Percentiles rank a stretch among this genome's conserved stretches.
Evolutionary conservation across 2,888 invertebrate species (phyloP).

Genomic region (Amphiduros pacificus): DNA sequence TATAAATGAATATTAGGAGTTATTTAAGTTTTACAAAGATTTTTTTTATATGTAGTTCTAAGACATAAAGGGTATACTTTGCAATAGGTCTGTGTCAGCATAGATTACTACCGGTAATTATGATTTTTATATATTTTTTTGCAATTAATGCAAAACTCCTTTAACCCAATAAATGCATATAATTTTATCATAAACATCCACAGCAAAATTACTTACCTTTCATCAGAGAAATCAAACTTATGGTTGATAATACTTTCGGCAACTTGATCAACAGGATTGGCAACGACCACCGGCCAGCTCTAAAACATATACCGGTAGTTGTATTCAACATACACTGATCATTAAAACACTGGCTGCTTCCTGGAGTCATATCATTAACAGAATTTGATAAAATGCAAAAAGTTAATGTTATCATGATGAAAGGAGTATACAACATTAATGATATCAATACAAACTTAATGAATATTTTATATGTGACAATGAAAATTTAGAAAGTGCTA

Average conservation of each 20-base stretch:
- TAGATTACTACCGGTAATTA: background rate
- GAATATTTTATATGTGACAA: too few relatives aligned
- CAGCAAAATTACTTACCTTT: constrained; percentile 4
- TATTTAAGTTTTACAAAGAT: too few relatives aligned
- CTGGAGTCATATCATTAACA: too few relatives aligned
- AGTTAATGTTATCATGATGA: too few relatives aligned
- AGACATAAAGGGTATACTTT: too few relatives aligned
- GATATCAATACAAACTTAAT: too few relatives aligned
- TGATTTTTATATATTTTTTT: background rate
- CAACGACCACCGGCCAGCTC: background rate
- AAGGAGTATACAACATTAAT: too few relatives aligned
- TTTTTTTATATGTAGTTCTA: too few relatives aligned
- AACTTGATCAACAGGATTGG: background rate
- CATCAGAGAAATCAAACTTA: constrained; percentile 10
- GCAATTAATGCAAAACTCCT: background rate
- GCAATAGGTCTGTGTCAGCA: background rate
- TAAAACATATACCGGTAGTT: background rate
- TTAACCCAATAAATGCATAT: background rate
- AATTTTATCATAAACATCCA: background rate
- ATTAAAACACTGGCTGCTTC: too few relatives aligned
- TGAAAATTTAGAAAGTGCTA: too few relatives aligned
- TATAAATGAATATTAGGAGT: too few relatives aligned
- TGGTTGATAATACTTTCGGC: background rate
- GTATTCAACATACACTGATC: background rate
- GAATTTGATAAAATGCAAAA: too few relatives aligned